Evolutionary conservation across 2,797 vertebrate species (phyloP).

Genomic region (Mus spretus): DNA sequence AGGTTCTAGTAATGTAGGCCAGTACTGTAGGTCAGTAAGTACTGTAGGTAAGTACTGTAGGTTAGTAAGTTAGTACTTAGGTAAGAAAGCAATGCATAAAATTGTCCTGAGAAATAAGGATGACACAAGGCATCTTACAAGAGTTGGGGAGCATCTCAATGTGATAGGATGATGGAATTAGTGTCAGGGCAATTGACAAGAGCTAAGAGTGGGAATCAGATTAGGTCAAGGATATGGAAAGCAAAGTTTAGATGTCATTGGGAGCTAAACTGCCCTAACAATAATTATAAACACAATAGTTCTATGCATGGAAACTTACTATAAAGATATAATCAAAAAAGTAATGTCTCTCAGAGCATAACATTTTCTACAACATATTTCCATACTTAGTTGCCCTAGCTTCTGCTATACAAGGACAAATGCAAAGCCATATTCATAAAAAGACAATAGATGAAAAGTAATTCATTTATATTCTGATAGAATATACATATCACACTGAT

Average conservation of each 20-base stretch:
- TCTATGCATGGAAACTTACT: not conserved
- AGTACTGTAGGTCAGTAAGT: too few relatives aligned
- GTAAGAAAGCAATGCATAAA: not conserved
- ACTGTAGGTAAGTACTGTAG: too few relatives aligned
- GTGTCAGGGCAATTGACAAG: not conserved
- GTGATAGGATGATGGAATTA: not conserved
- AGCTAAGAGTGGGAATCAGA: not conserved
- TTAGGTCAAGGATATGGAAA: not conserved
- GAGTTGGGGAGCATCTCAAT: not conserved
- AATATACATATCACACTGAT: not conserved
- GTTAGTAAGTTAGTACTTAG: not conserved
- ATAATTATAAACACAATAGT: not conserved
- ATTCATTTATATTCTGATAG: not conserved
- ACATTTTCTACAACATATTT: not conserved
- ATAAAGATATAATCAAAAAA: not conserved
- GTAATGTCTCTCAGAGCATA: not conserved
- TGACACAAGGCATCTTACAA: not conserved
- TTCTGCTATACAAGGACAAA: not conserved
- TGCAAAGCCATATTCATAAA: not conserved
- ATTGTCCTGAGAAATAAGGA: not conserved
- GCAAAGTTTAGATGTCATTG: not conserved
- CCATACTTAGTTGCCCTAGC: not conserved
- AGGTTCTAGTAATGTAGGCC: not conserved
- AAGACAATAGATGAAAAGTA: slow-evolving; percentile 36
- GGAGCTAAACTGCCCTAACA: not conserved